Base-by-base conservation (phyloP, 2,888 invertebrate species). In the Dascillus cervinus region DNA sequence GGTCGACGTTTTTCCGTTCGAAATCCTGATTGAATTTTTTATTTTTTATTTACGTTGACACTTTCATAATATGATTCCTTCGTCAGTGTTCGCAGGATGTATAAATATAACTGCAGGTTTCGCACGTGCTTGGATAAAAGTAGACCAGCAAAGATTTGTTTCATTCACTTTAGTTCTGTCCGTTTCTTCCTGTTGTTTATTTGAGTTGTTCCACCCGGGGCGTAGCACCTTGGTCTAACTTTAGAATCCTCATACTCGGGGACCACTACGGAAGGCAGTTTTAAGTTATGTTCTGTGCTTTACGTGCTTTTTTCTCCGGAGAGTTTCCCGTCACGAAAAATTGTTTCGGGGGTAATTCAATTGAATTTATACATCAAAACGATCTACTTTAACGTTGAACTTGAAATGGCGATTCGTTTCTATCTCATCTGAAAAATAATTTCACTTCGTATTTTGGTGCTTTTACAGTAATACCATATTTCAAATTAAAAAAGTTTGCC, bases 221-320 rank as follows among this genome's bases (percentile, higher is more conserved):
- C 39, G 38, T 31, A 31, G 34, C 25, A 34, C 38, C 40, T 40
- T 37, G 24, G 21, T 32, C 41, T 41, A 41, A 41, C 34, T 41
- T 38, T 41, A 41, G 41, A n/a, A 38, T 34, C 20, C 26, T 26
- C 12, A 25, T 17, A 24, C 11, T 17, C 11, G 15, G 22, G 8
- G 14, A 22, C 14, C 17, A 12, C 21, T 12, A 9, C 22, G 26
- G 21, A 34, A 29, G 29, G 26, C 14, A 34, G 25, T 29, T 14
- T 29, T 21, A 17, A 21, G 29, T 29, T 14, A 4, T 15, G 24
- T 29, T 26, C 15, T 26, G 13, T n/a, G 9, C 15, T 26, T 26
- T 26, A n/a, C 15, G 9, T 15, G 9, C 9, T 26, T 26, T 13
- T 17, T 8, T 17, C 8, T 8, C 4, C 17, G 17, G 17, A 17